Conservation (phyloP, 2,113 vertebrate genomes). For the Callipepla californica region DNA sequence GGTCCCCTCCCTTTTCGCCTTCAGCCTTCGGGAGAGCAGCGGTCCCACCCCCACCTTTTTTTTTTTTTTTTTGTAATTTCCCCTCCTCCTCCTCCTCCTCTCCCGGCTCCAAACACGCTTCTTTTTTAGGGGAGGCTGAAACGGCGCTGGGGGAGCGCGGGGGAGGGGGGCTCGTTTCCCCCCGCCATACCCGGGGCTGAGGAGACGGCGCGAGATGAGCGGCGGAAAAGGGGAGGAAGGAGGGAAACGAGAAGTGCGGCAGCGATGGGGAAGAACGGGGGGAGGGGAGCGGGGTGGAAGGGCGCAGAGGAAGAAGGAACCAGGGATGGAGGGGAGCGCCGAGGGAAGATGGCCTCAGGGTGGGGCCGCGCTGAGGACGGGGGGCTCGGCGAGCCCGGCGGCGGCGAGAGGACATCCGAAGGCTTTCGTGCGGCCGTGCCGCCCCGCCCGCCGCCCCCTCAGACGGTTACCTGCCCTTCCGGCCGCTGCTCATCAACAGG, state of each 20-base stretch:
- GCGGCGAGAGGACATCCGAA: not conserved
- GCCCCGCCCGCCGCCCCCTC: not conserved
- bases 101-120: constrained; percentile 53
- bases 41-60: constrained; percentile 46
- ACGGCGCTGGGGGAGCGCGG: constrained; percentile 11
- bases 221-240: not conserved
- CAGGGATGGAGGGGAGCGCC: not conserved
- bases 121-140: constrained; percentile 62
- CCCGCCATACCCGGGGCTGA: not conserved
- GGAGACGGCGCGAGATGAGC: not conserved
- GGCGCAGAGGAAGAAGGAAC: constrained; percentile 1
- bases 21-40: constrained; percentile 38
- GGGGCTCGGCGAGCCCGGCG: not conserved
- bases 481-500: constrained; percentile 45
- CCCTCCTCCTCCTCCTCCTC: constrained; percentile 30
- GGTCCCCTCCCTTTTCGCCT: constrained; percentile 67
- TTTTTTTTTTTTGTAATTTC: too few relatives aligned
- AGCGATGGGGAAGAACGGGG: not conserved
- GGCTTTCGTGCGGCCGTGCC: not conserved
- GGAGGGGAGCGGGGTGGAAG: constrained; percentile 12
- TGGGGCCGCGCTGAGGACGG: not conserved
- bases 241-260: constrained; percentile 23
- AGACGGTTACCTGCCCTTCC: constrained; percentile 35
- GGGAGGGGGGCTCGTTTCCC: constrained; percentile 15
- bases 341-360: constrained; percentile 28